Percentiles rank a stretch among this genome's conserved stretches.
Conservation (phyloP, 2,797 vertebrate genomes). For the Pseudomugil tenellus region DNA sequence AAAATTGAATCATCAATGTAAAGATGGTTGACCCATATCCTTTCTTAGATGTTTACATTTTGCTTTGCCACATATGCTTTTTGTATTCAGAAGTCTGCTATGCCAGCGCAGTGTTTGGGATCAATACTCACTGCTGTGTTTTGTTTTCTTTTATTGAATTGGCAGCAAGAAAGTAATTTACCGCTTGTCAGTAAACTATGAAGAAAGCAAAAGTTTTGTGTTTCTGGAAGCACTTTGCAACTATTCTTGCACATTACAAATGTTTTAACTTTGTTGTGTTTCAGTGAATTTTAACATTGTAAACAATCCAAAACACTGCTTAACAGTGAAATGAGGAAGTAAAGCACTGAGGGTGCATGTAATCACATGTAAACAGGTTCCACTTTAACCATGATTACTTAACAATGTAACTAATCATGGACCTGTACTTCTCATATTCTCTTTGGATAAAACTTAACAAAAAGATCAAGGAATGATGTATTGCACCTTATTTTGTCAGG, state of each 20-base stretch:
- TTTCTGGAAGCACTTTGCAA: slow-evolving; percentile 6
- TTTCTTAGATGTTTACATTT: too few species aligned
- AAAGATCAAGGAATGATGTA: slow-evolving; percentile 5
- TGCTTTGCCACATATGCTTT: background rate
- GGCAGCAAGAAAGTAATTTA: slow-evolving; percentile 3
- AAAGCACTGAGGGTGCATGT: background rate
- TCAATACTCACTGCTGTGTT: slow-evolving; percentile 13
- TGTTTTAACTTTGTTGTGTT: background rate
- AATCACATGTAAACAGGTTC: background rate
- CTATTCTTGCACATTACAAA: background rate
- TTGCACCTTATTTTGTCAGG: background rate
- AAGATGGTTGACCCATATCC: too few species aligned
- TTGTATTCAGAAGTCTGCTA: background rate
- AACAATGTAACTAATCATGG: background rate
- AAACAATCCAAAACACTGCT: background rate
- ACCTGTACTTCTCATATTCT: background rate
- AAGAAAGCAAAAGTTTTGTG: slow-evolving; percentile 11
- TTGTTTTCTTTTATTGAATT: slow-evolving; percentile 16
- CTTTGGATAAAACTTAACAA: background rate
- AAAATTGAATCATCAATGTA: too few species aligned
- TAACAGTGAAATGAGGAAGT: background rate
- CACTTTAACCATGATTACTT: background rate
- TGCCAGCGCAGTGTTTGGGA: slow-evolving; percentile 4
- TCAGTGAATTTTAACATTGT: background rate
- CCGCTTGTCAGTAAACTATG: slow-evolving; percentile 2